A percentile compares a stretch with the other conserved stretches of the same genome.
These are phyloP conservation scores for Halcyon malimbica DNA, from an alignment of 2,113 vertebrate genomes.

Conservation along the genomic window DNA sequence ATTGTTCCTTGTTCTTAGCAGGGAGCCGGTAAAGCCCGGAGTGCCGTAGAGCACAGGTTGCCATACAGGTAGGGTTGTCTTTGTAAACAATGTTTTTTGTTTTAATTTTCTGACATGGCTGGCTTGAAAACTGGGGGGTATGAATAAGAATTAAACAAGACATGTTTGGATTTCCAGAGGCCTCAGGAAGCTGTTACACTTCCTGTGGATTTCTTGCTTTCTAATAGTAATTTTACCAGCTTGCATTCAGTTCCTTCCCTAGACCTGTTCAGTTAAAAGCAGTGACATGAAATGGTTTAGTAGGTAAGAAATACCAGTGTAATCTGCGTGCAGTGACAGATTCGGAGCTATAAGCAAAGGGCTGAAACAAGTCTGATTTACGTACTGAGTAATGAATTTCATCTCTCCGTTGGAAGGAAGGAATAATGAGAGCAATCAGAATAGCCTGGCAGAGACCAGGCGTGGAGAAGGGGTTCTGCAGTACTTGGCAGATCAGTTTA, in stretches of 20 bases:
- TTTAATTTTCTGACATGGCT: slow-evolving; percentile 4
- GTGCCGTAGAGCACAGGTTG: neutral
- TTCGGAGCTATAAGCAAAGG: neutral
- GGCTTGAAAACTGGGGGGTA: neutral
- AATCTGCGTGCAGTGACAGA: neutral
- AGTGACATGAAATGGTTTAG: neutral
- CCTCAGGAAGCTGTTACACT: neutral
- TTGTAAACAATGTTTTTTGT: neutral
- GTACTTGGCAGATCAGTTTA: fast-evolving
- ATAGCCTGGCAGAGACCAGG: neutral
- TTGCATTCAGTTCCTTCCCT: neutral
- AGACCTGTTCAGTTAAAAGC: neutral
- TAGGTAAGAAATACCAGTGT: neutral
- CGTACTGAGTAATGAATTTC: neutral
- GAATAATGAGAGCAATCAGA: neutral
- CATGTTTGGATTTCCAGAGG: neutral
- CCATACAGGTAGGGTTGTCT: neutral
- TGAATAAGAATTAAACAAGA: neutral
- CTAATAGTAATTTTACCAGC: slow-evolving; percentile 10
- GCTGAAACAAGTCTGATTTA: neutral
- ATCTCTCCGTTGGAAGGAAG: neutral
- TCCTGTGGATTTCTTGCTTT: neutral
- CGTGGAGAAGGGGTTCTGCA: neutral
- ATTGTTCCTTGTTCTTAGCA: slow-evolving; percentile 12
- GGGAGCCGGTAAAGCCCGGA: neutral